phyloP scores from a whole-genome alignment of 2,113 vertebrate genomes.

The Shinisaurus crocodilurus region DNA sequence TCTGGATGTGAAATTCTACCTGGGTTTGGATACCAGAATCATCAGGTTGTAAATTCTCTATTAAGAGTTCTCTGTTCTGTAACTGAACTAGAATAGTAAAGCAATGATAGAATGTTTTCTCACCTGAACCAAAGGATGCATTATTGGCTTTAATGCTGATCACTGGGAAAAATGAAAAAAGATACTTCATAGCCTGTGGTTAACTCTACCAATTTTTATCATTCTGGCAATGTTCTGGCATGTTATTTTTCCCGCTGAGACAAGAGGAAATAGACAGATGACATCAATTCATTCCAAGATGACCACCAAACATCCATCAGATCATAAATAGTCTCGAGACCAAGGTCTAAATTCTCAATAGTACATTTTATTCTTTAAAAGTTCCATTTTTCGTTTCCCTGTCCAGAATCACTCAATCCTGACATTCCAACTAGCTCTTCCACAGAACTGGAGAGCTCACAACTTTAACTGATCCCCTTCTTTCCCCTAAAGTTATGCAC shows the following conservation, averaged over 20 bases:
- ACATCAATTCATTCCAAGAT: constrained; percentile 24
- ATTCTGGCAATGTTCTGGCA: constrained; percentile 50
- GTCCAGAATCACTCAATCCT: not conserved
- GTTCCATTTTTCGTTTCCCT: not conserved
- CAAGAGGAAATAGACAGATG: constrained; percentile 15
- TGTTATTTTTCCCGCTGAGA: constrained; percentile 28
- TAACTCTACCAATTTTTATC: constrained; percentile 36
- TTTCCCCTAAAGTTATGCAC: constrained; percentile 48
- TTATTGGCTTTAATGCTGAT: constrained; percentile 24
- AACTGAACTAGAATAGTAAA: constrained; percentile 24
- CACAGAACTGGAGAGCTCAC: not conserved
- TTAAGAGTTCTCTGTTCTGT: constrained; percentile 25
- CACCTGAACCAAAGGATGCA: not conserved
- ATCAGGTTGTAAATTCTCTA: constrained; percentile 44
- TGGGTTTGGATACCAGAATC: constrained; percentile 61
- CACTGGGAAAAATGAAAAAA: constrained; percentile 32
- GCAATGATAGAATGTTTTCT: constrained; percentile 40
- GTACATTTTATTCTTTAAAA: constrained; percentile 19
- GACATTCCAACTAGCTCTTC: constrained; percentile 3
- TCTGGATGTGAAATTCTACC: constrained; percentile 61
- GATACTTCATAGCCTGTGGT: constrained; percentile 31
- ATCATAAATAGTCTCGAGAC: constrained; percentile 6
- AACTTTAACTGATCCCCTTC: not conserved
- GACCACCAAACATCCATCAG: constrained; percentile 40
- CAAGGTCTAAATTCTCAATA: constrained; percentile 49